Base-by-base conservation (phyloP, 2,888 invertebrate species). In the Tanytarsus gracilentus region DNA sequence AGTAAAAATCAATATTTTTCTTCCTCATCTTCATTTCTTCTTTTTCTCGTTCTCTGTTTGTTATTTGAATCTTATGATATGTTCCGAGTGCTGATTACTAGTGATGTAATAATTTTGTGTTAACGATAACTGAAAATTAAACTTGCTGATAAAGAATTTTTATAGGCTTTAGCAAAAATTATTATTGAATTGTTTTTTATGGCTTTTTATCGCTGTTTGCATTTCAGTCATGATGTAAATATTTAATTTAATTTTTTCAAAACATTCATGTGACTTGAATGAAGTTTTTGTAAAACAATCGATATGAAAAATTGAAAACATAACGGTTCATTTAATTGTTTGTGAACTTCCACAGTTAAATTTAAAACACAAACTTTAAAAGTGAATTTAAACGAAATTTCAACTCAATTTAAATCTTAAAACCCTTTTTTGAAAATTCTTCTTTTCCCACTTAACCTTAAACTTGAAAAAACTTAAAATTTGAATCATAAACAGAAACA, bases 1-100 rank as follows among this genome's bases (percentile, higher is more conserved):
- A 44, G 40, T 18, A 44, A 44, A 44, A 44, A 44, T 44, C 44
- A 44, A 44, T 44, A 44, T 23, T 44, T 44, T 44, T 36, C 16
- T 36, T 16, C 36, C 6, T 3, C 36, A 16, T 16, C 16, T 16
- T n/a, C 36, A 36, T 36, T 16, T n/a, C 8, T 11, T 44, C 8
- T 44, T 44, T n/a, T 39, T 33, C 11, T 2, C 11, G 9, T 11
- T 33, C 9, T 11, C 9, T 33, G n/a, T 33, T 44, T 44, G 18
- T 11, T 44, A 23, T 23, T 23, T 44, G 23, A 40, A 44, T 44
- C 44, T 44, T 18, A 44, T 44, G 44, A 44, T 44, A 44, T 7
- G 14, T 14, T 14, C 6, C 18, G 23, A 44, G n/a, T n/a, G n/a
- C n/a, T n/a, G n/a, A n/a, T n/a, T n/a, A n/a, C n/a, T n/a, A 44